Evolutionary conservation across 2,113 vertebrate genomes (phyloP).

Genomic region (Leiothrix lutea): DNA sequence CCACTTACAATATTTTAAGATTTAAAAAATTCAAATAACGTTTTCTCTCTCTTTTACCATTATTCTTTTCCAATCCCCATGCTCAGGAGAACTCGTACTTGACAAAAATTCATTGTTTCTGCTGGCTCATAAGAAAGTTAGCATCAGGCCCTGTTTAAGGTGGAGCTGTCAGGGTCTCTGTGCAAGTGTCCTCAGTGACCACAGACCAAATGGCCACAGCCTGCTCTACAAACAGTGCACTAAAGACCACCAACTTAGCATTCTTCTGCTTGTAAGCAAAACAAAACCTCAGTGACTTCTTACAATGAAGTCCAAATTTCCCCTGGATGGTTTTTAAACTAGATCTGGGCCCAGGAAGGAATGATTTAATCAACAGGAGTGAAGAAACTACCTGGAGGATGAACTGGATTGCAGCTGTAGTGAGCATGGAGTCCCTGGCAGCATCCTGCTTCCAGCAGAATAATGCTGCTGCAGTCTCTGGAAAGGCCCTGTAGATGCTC

Average conservation of each 20-base stretch:
- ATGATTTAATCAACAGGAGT: background rate
- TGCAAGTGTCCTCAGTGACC: background rate
- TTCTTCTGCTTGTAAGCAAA: background rate
- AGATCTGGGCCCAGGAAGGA: background rate
- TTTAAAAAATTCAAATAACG: background rate
- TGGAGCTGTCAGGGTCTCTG: background rate
- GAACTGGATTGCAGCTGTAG: background rate
- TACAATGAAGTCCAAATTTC: background rate
- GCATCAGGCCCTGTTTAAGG: background rate
- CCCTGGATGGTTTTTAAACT: background rate
- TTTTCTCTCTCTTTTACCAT: background rate
- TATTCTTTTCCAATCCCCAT: background rate
- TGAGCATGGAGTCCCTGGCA: background rate
- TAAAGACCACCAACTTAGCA: background rate
- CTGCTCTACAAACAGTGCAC: background rate
- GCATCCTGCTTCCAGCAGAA: background rate
- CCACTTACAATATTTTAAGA: background rate
- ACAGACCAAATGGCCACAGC: background rate
- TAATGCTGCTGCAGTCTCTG: fast-evolving
- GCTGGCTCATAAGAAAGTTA: background rate
- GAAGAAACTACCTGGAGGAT: background rate
- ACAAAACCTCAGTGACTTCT: background rate
- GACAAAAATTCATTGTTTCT: background rate
- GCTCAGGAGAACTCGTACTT: background rate
- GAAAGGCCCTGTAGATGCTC: background rate